A percentile compares a stretch with the other conserved stretches of the same genome.
Evolutionary conservation across 2,113 vertebrate genomes (phyloP).

Genomic region (Todiramphus chloris): DNA sequence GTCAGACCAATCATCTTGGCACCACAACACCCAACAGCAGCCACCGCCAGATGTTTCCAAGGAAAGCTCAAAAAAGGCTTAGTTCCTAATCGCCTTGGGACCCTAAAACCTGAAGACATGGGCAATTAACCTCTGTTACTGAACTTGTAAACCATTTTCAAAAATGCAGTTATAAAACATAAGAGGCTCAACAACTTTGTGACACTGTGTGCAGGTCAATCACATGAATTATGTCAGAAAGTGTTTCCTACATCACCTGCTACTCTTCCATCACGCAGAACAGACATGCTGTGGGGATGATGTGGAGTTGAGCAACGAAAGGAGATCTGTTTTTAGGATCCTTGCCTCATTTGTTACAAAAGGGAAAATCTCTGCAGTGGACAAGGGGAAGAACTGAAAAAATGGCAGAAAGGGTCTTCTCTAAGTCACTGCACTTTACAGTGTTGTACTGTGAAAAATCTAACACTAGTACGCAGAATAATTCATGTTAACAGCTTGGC

Average conservation of each 20-base stretch:
- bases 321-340: background rate
- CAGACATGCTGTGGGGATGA: background rate
- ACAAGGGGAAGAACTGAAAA: background rate
- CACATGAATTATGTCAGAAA: background rate
- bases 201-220: background rate
- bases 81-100: background rate
- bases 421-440: background rate
- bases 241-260: background rate
- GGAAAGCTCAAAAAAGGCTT: background rate
- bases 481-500: background rate
- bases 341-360: background rate
- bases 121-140: background rate
- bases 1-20: background rate
- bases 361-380: background rate
- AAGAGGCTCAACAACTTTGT: background rate
- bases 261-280: background rate
- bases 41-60: background rate
- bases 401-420: accelerated
- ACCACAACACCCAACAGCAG: background rate
- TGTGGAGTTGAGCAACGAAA: background rate
- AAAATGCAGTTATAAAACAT: background rate
- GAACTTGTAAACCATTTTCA: background rate
- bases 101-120: background rate
- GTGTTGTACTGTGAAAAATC: background rate
- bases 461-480: background rate